Evolutionary conservation across 2,113 vertebrate genomes (phyloP), one percentile per base, ranked within the genome.

Genomic region (Nipponia nippon): DNA sequence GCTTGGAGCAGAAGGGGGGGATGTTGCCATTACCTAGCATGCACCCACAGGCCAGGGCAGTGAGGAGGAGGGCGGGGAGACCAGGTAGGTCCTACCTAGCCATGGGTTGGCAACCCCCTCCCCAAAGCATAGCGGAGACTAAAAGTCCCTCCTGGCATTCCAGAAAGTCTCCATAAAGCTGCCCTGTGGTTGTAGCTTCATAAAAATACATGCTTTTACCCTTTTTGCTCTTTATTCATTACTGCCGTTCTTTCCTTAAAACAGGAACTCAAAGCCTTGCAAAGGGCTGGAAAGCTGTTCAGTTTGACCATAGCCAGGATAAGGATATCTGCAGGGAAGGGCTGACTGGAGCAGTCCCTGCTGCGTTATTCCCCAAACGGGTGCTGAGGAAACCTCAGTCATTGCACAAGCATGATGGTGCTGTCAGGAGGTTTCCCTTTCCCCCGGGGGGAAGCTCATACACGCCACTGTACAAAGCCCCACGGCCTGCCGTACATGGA

Each of bases 381-480:
- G 3, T 67, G 16, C 47, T 71, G 44, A 4, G 4, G 21, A 36
- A 80, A 70, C 17, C 32, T 81, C 44, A 17, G 6, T 36, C 1
- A 4, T 50, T 59, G n/a, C n/a, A 79, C 55, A 70, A 30, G 23
- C 1, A 1, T 9, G 15, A 16, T 55, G 47, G 19, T 30, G 23
- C n/a, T 67, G 8, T 36, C 61, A 59, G 73, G 55, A 73, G 34
- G 16, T 70, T 89, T 87, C 17, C 20, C 38, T 40, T 90, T 32
- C 7, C 11, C 9, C 12, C 0, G 0, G 4, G 1, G 4, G 3
- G 4, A 65, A 59, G 22, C 11, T 73, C n/a, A 55, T 42, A 29
- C n/a, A 42, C 6, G 4, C 9, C 17, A 5, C 13, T 53, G 2
- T 1, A 2, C 38, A 63, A 67, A 62, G 42, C 11, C 32, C 46